Evolutionary conservation across 2,113 vertebrate species (phyloP).

Genomic region (Zootoca vivipara): DNA sequence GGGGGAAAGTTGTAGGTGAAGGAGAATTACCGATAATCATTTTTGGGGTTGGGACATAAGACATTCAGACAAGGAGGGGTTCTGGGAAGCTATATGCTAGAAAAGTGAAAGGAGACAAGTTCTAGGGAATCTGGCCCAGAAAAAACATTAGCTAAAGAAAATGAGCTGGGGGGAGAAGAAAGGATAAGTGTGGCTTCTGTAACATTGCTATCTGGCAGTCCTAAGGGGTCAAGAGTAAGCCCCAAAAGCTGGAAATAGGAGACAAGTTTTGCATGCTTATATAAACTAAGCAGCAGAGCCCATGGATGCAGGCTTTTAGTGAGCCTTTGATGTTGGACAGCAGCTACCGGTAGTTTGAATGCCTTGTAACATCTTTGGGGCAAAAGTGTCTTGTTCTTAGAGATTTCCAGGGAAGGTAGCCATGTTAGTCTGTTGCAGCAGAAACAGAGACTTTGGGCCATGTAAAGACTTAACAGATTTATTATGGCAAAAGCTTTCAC

Average conservation of each 20-base stretch:
- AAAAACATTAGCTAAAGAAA: background rate
- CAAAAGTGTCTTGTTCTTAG: background rate
- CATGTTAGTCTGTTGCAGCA: background rate
- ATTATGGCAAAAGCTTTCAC: background rate
- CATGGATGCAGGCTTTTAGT: background rate
- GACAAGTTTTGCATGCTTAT: background rate
- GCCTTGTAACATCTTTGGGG: background rate
- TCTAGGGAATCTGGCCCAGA: background rate
- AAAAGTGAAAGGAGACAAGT: background rate
- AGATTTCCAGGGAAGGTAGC: background rate
- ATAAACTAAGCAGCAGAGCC: background rate
- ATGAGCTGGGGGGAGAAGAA: background rate
- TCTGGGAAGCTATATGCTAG: background rate
- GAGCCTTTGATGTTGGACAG: background rate
- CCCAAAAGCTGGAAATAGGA: background rate
- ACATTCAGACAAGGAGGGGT: background rate
- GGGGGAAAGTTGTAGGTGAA: background rate
- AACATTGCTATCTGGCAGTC: background rate
- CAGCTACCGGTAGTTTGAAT: conserved; percentile 7
- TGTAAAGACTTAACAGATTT: background rate
- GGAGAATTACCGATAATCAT: background rate
- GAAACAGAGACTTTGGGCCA: background rate
- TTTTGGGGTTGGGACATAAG: background rate
- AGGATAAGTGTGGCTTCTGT: background rate
- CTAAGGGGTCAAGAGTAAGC: background rate